These are phyloP conservation scores for Sylvilagus bachmani DNA, from an alignment of 2,113 vertebrate species.

Conservation along the genomic window DNA sequence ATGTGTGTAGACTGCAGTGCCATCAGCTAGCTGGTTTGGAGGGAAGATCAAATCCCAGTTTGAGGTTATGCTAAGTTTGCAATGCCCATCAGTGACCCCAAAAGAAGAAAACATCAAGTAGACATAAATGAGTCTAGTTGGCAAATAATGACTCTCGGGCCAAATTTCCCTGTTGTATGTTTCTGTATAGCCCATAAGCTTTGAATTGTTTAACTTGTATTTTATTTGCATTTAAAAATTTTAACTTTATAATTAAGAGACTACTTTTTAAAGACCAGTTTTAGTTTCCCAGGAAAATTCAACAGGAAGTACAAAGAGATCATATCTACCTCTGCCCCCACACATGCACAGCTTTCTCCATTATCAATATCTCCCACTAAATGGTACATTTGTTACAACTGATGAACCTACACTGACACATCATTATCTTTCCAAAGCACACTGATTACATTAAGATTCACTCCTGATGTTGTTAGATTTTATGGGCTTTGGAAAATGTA, in stretches of 20 bases:
- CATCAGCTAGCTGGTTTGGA: background rate
- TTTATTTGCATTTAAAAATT: background rate
- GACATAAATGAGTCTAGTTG: background rate
- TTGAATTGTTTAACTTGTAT: background rate
- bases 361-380: background rate
- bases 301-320: background rate
- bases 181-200: background rate
- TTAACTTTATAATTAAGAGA: conserved; percentile 8
- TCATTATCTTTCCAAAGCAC: background rate
- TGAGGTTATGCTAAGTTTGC: background rate
- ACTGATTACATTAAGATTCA: background rate
- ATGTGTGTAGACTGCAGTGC: background rate
- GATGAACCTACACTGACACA: background rate
- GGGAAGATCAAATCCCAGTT: background rate
- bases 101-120: background rate
- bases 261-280: background rate
- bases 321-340: background rate
- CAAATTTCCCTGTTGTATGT: background rate
- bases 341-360: background rate
- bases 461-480: background rate
- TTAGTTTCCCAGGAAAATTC: background rate
- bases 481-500: background rate
- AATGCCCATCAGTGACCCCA: background rate
- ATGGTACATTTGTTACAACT: background rate
- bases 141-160: background rate